Conservation (phyloP, 2,113 vertebrate genomes). For the Aphyosemion australe region DNA sequence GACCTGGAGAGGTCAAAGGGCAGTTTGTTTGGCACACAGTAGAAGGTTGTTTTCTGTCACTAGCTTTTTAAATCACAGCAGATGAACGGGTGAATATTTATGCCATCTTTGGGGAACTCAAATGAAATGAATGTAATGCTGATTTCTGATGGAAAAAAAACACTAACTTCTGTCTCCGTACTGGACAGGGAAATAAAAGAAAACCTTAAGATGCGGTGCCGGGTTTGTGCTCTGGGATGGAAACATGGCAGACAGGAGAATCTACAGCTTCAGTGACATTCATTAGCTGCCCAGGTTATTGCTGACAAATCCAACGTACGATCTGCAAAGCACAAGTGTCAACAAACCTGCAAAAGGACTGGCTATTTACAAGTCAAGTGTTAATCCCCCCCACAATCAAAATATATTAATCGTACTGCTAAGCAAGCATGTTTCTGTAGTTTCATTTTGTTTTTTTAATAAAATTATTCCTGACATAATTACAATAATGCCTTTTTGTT, state of each 20-base stretch:
- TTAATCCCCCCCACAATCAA: conserved; percentile 84
- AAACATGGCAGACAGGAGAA: conserved; percentile 73
- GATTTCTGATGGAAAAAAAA: neutral
- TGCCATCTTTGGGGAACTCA: conserved; percentile 50
- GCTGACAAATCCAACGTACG: conserved; percentile 91
- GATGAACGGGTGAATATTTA: conserved; percentile 43
- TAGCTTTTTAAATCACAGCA: conserved; percentile 32
- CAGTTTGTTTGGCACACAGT: conserved; percentile 70
- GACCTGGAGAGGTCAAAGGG: conserved; percentile 45
- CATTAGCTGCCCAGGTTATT: conserved; percentile 99
- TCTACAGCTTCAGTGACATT: conserved; percentile 99
- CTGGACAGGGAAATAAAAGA: neutral
- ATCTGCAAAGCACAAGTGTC: conserved; percentile 97
- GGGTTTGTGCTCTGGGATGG: conserved; percentile 54
- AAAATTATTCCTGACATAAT: conserved; percentile 98
- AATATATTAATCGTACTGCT: conserved; percentile 99
- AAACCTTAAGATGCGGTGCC: conserved; percentile 10
- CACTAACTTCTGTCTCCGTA: neutral
- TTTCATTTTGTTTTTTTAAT: conserved; percentile 84
- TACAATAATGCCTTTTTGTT: conserved; percentile 98
- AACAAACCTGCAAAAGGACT: conserved; percentile 93
- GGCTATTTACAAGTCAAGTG: conserved; percentile 95
- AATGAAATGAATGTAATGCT: conserved; percentile 47
- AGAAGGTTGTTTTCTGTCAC: conserved; percentile 48
- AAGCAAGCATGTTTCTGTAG: conserved; percentile 87